Evolutionary conservation across 1,140 invertebrate genomes (phyloP).

Genomic region (Penaeus chinensis): DNA sequence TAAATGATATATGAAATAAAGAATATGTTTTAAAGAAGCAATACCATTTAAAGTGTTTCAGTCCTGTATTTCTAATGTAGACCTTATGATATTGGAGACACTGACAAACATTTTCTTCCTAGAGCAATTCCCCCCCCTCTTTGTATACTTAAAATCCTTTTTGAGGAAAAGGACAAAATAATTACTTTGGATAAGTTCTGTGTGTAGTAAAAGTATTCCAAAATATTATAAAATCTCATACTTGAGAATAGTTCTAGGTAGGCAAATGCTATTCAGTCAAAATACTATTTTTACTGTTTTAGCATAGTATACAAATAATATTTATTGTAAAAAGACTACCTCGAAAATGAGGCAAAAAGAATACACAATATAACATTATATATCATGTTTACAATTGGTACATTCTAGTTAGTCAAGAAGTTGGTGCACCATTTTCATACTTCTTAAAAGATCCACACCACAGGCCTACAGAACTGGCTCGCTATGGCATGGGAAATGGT

Average conservation of each 20-base stretch:
- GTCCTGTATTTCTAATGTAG: no score
- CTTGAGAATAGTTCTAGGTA: not conserved
- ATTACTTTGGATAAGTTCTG: no score
- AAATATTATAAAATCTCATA: not conserved
- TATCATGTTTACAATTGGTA: constrained; percentile 17
- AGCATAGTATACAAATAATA: constrained; percentile 16
- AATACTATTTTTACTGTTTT: not conserved
- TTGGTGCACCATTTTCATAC: constrained; percentile 1
- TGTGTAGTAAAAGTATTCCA: not conserved
- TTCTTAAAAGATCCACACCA: not conserved
- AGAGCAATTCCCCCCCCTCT: no score
- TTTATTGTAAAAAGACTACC: not conserved
- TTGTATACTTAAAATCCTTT: no score
- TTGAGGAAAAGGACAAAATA: no score
- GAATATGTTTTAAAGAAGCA: no score
- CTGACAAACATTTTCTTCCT: no score
- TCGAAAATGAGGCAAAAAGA: constrained; percentile 20
- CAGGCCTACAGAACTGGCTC: not conserved
- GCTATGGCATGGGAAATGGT: not conserved
- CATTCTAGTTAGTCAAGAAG: not conserved
- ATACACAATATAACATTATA: constrained; percentile 5
- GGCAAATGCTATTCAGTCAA: no score
- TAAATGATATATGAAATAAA: no score
- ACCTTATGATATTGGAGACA: no score
- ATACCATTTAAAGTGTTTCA: no score